Percentiles rank a stretch among this genome's conserved stretches.
phyloP scores from a whole-genome alignment of 2,113 vertebrate genomes.

The Hiodon alosoides region DNA sequence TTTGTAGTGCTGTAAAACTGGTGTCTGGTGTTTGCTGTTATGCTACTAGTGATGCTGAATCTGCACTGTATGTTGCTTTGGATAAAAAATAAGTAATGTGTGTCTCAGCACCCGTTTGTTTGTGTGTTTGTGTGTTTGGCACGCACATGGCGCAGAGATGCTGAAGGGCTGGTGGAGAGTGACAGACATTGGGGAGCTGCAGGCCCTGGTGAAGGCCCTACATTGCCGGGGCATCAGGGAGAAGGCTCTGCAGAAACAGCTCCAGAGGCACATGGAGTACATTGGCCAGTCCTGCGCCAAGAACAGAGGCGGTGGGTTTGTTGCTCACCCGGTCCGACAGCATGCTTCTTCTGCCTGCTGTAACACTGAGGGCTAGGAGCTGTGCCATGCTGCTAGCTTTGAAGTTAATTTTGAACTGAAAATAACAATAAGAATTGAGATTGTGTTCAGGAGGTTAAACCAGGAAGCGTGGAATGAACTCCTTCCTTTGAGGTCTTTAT shows the following conservation, averaged over 20 bases:
- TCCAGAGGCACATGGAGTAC: slow-evolving; percentile 95
- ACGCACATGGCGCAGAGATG: slow-evolving; percentile 67
- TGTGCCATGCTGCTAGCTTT: background rate
- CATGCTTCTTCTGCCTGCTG: background rate
- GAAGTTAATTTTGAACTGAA: no score
- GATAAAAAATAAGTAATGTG: background rate
- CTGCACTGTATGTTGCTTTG: background rate
- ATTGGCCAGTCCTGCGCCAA: slow-evolving; percentile 88
- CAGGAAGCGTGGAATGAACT: no score
- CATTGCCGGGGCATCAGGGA: slow-evolving; percentile 91
- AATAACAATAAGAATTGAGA: no score
- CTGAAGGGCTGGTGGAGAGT: slow-evolving; percentile 96
- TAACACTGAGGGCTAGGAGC: no score
- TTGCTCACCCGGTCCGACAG: background rate
- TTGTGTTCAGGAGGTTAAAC: no score
- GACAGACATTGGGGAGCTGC: slow-evolving; percentile 83
- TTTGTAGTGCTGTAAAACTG: no score
- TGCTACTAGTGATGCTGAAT: no score
- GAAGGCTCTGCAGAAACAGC: slow-evolving; percentile 90
- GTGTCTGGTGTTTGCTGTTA: no score
- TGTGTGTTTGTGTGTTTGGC: background rate
- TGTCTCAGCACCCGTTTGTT: background rate
- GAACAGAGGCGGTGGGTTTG: slow-evolving; percentile 80
- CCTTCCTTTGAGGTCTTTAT: no score
- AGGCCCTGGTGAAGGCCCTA: slow-evolving; percentile 76